Evolutionary conservation across 2,888 invertebrate genomes (phyloP), one percentile per base, ranked within the genome.

Genomic region (Schrankia costaestrigalis): DNA sequence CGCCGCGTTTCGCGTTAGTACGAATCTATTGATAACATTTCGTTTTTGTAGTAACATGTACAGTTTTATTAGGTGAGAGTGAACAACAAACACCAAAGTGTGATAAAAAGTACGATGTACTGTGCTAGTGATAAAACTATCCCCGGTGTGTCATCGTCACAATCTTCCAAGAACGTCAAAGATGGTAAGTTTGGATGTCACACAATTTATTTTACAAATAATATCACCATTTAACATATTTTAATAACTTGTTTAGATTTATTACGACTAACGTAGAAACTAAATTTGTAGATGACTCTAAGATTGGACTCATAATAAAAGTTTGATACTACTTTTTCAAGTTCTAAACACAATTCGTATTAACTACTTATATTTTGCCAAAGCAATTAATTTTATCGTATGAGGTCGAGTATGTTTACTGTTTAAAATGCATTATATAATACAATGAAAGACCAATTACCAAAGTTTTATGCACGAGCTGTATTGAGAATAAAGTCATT

Each of bases 61-160:
- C 68, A 66, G 61, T 65, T 84, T 87, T 78, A 75, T 75, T 89
- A 90, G 90, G 89, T 90, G 90, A 90, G 87, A 87, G 80, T 89
- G 81, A 80, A 78, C 82, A 68, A 57, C 64, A 72, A 65, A 54
- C 56, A 65, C 59, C 53, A 59, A 57, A 40, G 63, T 63, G 70
- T 70, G 62, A 57, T 75, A 56, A 60, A 62, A 47, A 54, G 50
- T 86, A 89, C 71, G 64, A 93, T 93, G 93, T 92, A 93, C 84
- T 92, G 92, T 90, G 91, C 93, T 79, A 90, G 91, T 90, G 92
- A 92, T 89, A 92, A 93, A 89, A 92, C 91, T 82, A 91, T 90
- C 85, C 90, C 90, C 89, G 92, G 91, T 91, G 91, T 90, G 89
- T 91, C 89, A 89, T 91, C 90, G 89, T 91, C 91, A 75, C 91